Conservation (phyloP, 2,888 invertebrate species). For the Sarcophaga variegata region DNA sequence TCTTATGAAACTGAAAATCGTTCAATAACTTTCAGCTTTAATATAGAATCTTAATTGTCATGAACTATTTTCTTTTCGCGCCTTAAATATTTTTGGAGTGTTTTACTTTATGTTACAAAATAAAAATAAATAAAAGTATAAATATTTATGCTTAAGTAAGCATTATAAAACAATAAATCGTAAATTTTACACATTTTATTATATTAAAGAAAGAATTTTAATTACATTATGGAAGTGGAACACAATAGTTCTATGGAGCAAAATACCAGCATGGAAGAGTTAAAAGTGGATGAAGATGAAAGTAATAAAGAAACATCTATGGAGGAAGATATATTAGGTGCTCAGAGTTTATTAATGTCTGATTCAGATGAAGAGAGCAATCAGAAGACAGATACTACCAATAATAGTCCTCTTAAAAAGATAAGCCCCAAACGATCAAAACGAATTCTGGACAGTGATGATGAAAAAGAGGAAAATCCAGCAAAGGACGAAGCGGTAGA, state of each 20-base stretch:
- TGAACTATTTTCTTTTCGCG: constrained; percentile 51
- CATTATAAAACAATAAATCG: not conserved
- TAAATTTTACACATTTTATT: not conserved
- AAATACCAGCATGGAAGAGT: constrained; percentile 67
- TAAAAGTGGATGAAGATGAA: constrained; percentile 68
- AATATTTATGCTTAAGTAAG: constrained; percentile 26
- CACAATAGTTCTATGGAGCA: constrained; percentile 28
- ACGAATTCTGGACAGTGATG: constrained; percentile 71
- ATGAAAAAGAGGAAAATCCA: constrained; percentile 64
- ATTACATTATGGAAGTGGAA: constrained; percentile 37
- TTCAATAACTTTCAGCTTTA: constrained; percentile 26
- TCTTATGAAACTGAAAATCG: not conserved
- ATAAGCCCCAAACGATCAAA: constrained; percentile 43
- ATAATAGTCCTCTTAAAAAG: constrained; percentile 42
- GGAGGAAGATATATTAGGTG: constrained; percentile 76
- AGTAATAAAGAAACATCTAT: constrained; percentile 72
- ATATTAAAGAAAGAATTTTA: not conserved
- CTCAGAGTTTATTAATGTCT: constrained; percentile 76
- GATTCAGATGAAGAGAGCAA: constrained; percentile 75
- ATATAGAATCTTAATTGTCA: constrained; percentile 36
- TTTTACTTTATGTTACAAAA: constrained; percentile 18
- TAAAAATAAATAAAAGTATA: constrained; percentile 26
- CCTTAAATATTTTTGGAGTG: constrained; percentile 32
- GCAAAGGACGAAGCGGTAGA: not conserved
- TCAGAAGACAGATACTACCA: constrained; percentile 29